Conservation (phyloP, 2,113 vertebrate genomes). For the Balaeniceps rex region DNA sequence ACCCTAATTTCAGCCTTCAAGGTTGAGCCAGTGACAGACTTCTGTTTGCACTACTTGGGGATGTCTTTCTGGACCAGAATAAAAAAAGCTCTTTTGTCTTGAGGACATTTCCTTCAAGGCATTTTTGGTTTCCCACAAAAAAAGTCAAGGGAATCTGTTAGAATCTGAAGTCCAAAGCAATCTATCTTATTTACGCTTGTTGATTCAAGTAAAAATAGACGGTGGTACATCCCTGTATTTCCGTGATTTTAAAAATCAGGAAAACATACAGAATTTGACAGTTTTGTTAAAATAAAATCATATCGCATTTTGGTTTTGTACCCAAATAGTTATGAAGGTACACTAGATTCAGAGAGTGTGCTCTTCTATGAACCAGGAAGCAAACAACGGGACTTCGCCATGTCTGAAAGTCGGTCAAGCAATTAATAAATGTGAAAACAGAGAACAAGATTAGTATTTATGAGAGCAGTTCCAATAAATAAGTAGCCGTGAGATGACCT, state of each 20-base stretch:
- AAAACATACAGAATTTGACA: not conserved
- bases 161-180: not conserved
- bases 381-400: not conserved
- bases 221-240: not conserved
- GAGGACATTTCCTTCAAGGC: not conserved
- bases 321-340: not conserved
- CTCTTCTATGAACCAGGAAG: not conserved
- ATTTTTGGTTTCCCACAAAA: not conserved
- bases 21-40: not conserved
- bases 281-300: not conserved
- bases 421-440: not conserved
- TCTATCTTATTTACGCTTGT: not conserved
- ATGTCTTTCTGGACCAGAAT: not conserved
- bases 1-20: not conserved
- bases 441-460: not conserved
- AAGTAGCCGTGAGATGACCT: not conserved
- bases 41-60: not conserved
- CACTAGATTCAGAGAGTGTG: not conserved
- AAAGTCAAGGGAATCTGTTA: not conserved
- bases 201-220: not conserved
- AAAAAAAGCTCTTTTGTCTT: not conserved
- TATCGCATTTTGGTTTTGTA: not conserved
- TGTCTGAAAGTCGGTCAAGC: not conserved
- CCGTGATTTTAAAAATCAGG: not conserved
- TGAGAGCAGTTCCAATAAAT: not conserved